These are phyloP conservation scores for Celastrina argiolus DNA, from an alignment of 2,888 invertebrate species.

Conservation along the genomic window DNA sequence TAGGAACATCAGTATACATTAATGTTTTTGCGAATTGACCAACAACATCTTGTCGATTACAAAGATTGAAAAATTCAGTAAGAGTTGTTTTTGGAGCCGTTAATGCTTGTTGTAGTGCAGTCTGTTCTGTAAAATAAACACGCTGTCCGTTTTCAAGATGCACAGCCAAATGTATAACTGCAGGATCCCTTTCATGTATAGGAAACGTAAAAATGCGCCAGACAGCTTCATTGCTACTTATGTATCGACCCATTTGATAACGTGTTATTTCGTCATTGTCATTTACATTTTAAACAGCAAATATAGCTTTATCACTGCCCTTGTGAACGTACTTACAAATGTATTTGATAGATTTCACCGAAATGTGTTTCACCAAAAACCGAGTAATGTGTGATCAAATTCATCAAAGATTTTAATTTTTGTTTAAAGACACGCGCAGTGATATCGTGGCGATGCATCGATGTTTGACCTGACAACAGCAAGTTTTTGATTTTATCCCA, in stretches of 20 bases:
- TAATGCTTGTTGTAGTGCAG: background rate
- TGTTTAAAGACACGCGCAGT: conserved; percentile 34
- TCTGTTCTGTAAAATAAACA: background rate
- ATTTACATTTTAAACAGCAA: conserved; percentile 28
- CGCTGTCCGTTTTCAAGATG: background rate
- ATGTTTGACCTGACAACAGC: conserved; percentile 32
- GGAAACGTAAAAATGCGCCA: background rate
- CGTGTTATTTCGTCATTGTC: conserved; percentile 28
- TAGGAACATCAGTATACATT: background rate
- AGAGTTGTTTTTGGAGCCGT: background rate
- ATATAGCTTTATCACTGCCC: background rate
- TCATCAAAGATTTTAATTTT: conserved; percentile 34
- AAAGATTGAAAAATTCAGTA: background rate
- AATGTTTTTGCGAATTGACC: background rate
- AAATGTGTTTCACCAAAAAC: conserved; percentile 27
- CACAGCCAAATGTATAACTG: background rate
- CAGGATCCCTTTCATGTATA: background rate
- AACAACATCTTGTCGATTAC: background rate
- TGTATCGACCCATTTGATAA: too few relatives aligned
- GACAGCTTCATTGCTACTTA: conserved; percentile 25
- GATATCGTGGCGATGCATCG: conserved; percentile 40
- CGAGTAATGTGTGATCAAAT: conserved; percentile 31
- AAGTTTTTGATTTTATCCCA: conserved; percentile 37
- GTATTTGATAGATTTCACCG: background rate
- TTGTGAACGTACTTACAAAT: background rate